phyloP scores from a whole-genome alignment of 2,797 vertebrate species.

The Benthosema pterotum region DNA sequence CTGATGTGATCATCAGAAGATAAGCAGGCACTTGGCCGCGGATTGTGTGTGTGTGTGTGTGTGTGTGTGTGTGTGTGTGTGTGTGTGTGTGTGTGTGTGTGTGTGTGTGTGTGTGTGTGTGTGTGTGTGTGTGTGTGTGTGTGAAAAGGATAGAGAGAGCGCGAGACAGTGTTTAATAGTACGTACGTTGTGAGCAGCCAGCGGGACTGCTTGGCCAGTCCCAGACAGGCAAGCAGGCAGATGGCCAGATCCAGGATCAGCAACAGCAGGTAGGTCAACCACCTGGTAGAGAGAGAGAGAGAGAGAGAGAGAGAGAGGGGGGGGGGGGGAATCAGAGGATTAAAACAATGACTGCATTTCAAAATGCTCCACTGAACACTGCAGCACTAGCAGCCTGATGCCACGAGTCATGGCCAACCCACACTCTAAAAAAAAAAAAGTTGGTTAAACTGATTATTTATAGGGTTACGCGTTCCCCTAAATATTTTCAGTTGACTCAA shows the following conservation, averaged over 20 bases:
- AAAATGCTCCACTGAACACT: no score
- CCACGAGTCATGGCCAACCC: no score
- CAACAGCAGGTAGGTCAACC: slow-evolving; percentile 93
- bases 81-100: not conserved
- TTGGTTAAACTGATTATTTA: no score
- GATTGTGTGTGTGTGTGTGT: not conserved
- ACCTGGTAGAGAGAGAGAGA: slow-evolving; percentile 77
- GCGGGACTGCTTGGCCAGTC: slow-evolving; percentile 90
- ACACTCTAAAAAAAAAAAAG: no score
- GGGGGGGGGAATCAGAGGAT: not conserved
- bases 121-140: not conserved
- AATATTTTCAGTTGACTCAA: no score
- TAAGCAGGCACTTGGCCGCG: not conserved
- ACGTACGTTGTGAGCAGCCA: slow-evolving; percentile 93
- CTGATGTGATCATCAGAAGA: not conserved
- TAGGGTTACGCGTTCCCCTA: no score
- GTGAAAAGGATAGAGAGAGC: no score
- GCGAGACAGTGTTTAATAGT: no score
- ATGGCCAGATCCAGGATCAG: slow-evolving; percentile 91
- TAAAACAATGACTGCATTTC: no score
- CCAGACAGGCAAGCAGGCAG: slow-evolving; percentile 92
- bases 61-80: not conserved
- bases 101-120: not conserved
- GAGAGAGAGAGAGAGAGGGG: slow-evolving; percentile 12
- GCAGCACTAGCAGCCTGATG: no score